Evolutionary conservation across 2,797 vertebrate genomes (phyloP).

Genomic region (Kryptolebias ocellatus): DNA sequence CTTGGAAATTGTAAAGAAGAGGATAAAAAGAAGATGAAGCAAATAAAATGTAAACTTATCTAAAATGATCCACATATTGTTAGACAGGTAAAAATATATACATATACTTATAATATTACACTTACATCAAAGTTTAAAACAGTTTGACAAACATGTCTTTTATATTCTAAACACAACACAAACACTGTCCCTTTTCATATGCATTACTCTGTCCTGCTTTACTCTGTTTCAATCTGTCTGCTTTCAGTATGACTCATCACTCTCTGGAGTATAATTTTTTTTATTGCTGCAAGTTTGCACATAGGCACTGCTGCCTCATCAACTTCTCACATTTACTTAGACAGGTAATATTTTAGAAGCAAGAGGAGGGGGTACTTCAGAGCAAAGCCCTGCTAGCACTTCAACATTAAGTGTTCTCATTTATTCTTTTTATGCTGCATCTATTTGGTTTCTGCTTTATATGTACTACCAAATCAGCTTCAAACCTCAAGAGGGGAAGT

Average conservation of each 20-base stretch:
- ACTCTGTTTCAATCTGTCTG: slow-evolving; percentile 42
- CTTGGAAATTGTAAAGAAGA: slow-evolving; percentile 1
- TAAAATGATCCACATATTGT: not conserved
- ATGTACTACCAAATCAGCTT: slow-evolving; percentile 31
- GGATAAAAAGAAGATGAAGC: not conserved
- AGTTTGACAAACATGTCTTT: not conserved
- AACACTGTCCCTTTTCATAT: slow-evolving; percentile 36
- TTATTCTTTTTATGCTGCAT: slow-evolving; percentile 1
- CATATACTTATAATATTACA: not conserved
- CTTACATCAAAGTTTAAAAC: slow-evolving; percentile 2
- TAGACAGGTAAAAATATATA: not conserved
- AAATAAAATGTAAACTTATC: not conserved
- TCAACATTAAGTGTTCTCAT: slow-evolving; percentile 18
- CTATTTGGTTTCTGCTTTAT: slow-evolving; percentile 9
- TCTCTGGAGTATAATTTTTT: slow-evolving; percentile 56
- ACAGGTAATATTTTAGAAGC: slow-evolving; percentile 42
- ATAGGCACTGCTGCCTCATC: slow-evolving; percentile 49
- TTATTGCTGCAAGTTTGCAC: slow-evolving; percentile 50
- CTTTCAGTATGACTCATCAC: slow-evolving; percentile 60
- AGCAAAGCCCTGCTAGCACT: slow-evolving; percentile 14
- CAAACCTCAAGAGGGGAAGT: slow-evolving; percentile 39
- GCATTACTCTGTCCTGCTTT: slow-evolving; percentile 24
- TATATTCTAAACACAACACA: not conserved
- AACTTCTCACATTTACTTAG: slow-evolving; percentile 33
- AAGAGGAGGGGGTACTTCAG: slow-evolving; percentile 20